These are phyloP conservation scores for Noctua janthina DNA, from an alignment of 2,888 invertebrate genomes.

Conservation along the genomic window DNA sequence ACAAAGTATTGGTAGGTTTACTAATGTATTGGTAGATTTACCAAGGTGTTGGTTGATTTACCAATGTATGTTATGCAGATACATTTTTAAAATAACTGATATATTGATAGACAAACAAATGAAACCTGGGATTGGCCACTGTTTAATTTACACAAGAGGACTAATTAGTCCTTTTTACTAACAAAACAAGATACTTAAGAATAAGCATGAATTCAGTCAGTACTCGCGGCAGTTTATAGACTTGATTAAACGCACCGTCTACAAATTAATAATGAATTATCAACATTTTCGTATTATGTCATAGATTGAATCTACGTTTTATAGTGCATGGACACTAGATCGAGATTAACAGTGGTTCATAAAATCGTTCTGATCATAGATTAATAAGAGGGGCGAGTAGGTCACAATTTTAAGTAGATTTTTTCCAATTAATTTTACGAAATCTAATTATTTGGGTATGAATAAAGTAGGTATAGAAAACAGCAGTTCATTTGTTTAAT, in stretches of 20 bases:
- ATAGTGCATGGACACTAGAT: conserved; percentile 69
- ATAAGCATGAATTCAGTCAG: conserved; percentile 14
- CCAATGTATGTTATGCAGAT: background rate
- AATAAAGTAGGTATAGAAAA: background rate
- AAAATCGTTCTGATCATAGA: conserved; percentile 34
- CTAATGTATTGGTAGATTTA: background rate
- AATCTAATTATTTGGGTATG: background rate
- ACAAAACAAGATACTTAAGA: too few species aligned
- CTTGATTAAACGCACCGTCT: conserved; percentile 24
- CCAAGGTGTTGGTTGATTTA: background rate
- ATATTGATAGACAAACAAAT: background rate
- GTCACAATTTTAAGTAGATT: background rate
- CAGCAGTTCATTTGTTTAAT: background rate
- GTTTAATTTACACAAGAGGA: background rate
- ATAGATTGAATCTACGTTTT: conserved; percentile 61
- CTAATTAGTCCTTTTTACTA: background rate
- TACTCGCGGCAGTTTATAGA: background rate
- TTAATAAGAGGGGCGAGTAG: background rate
- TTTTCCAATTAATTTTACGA: background rate
- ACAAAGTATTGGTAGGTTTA: background rate
- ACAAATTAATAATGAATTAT: conserved; percentile 36
- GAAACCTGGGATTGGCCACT: background rate
- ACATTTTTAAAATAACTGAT: background rate
- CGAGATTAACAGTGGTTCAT: conserved; percentile 61
- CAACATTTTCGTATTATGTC: conserved; percentile 37